A percentile compares a stretch with the other conserved stretches of the same genome.
Conservation (phyloP, 2,888 invertebrate genomes). For the Synergus japonicus region DNA sequence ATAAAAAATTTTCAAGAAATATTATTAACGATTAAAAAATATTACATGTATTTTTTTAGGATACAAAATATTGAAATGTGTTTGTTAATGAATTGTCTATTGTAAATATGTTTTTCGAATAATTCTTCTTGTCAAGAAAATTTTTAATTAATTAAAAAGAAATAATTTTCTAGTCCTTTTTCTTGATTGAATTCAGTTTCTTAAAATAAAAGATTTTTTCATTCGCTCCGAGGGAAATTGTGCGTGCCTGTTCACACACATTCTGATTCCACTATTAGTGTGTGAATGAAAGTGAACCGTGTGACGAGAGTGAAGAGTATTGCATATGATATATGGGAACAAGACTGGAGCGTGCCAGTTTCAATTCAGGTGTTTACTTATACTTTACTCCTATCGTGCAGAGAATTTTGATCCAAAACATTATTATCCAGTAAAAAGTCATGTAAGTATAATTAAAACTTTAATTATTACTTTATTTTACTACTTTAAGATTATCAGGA, state of each 20-base stretch:
- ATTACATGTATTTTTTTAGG: too few species aligned
- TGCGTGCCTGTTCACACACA: neutral
- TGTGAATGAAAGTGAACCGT: conserved; percentile 36
- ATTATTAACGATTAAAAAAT: too few species aligned
- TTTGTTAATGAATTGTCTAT: too few species aligned
- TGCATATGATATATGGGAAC: conserved; percentile 31
- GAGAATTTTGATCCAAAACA: neutral
- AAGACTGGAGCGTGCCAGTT: conserved; percentile 35
- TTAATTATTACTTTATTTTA: neutral
- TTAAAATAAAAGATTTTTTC: neutral
- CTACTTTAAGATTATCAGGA: neutral
- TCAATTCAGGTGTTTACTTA: conserved; percentile 32
- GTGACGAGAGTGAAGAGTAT: conserved; percentile 25
- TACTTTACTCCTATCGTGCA: neutral
- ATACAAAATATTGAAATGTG: too few species aligned
- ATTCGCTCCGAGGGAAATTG: neutral
- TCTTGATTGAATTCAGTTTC: neutral
- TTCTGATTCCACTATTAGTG: neutral
- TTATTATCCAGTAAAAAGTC: neutral
- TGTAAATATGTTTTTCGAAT: neutral
- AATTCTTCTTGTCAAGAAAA: neutral
- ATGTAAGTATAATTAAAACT: neutral
- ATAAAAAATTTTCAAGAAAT: too few species aligned
- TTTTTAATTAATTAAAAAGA: neutral
- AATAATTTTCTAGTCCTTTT: neutral